Base-by-base conservation (phyloP, 1,140 invertebrate species). In the Periplaneta americana region DNA sequence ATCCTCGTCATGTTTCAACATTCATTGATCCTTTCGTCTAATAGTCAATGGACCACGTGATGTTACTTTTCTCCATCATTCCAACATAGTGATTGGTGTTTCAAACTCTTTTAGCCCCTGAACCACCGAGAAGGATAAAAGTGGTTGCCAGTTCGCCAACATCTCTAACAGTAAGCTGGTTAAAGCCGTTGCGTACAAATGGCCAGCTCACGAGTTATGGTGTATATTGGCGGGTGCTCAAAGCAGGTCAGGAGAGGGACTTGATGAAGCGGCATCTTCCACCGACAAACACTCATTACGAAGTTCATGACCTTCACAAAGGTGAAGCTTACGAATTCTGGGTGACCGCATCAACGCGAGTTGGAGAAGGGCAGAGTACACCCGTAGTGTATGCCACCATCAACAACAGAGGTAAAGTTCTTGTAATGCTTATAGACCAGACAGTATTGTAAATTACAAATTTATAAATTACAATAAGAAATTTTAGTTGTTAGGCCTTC, bases 321-420 rank as follows among this genome's bases (percentile, higher is more conserved):
- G 84, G 87, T 76, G 85, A 87, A 28, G 86, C 87, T 34, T 91
- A 91, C 81, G 87, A 88, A 74, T 88, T 89, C 80, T 90, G 90
- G 83, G 88, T 90, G 35, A 89, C 89, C 0, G 87, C 88, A 9
- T 85, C 85, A n/a, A 88, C 87, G 13, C 83, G 83, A 37, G 84
- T 85, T n/a, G 88, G 88, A 11, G 87, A 88, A 78, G 86, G 87
- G n/a, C 84, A 84, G 18, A 86, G 85, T 74, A 85, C 86, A 13
- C 80, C 82, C 35, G 83, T 84, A 34, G 83, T 82, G 80, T 84
- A 82, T 79, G 84, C 81, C 82, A 84, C 82, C 74, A 79, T 84
- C 48, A 74, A 76, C 48, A 35, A 36, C 33, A 22, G 11, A 79
- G 80, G 82, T 83, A 79, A 1, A 81, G 0, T 57, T 57, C 22